These are phyloP conservation scores for Apamea monoglypha DNA, from an alignment of 2,888 invertebrate genomes.

Conservation along the genomic window DNA sequence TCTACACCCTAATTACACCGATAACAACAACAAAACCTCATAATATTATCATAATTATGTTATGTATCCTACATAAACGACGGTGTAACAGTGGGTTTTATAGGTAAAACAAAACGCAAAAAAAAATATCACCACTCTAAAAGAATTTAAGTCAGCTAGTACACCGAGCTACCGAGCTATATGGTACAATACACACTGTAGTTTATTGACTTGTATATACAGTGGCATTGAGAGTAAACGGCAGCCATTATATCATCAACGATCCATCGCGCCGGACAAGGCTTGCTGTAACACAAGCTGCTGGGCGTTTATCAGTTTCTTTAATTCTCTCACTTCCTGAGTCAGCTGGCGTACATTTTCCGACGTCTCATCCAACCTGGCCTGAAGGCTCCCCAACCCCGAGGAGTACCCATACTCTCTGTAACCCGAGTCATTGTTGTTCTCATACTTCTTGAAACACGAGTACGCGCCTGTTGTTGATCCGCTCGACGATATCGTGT, in stretches of 20 bases:
- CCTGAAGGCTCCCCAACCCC: constrained; percentile 91
- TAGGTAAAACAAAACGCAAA: constrained; percentile 55
- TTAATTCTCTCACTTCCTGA: constrained; percentile 93
- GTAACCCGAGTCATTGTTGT: constrained; percentile 89
- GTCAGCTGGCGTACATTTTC: constrained; percentile 92
- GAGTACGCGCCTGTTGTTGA: constrained; percentile 92
- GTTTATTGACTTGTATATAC: constrained; percentile 87
- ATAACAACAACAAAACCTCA: constrained; percentile 54
- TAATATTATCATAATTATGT: constrained; percentile 48
- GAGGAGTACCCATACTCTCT: constrained; percentile 90
- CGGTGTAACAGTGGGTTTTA: constrained; percentile 57
- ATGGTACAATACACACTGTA: constrained; percentile 77
- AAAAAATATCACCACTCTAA: constrained; percentile 80
- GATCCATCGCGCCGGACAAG: constrained; percentile 85
- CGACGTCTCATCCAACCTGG: constrained; percentile 92
- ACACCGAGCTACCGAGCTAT: constrained; percentile 75
- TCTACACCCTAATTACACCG: constrained; percentile 56
- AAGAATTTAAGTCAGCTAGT: constrained; percentile 81
- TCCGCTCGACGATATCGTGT: constrained; percentile 92
- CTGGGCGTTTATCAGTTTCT: constrained; percentile 89
- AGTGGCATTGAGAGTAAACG: constrained; percentile 89
- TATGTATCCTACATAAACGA: constrained; percentile 50
- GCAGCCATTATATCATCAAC: constrained; percentile 87
- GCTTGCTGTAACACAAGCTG: constrained; percentile 89
- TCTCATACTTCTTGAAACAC: constrained; percentile 92